Percentiles rank a stretch among this genome's conserved stretches.
phyloP scores from a whole-genome alignment of 1,140 invertebrate genomes.

The Danaus plexippus region DNA sequence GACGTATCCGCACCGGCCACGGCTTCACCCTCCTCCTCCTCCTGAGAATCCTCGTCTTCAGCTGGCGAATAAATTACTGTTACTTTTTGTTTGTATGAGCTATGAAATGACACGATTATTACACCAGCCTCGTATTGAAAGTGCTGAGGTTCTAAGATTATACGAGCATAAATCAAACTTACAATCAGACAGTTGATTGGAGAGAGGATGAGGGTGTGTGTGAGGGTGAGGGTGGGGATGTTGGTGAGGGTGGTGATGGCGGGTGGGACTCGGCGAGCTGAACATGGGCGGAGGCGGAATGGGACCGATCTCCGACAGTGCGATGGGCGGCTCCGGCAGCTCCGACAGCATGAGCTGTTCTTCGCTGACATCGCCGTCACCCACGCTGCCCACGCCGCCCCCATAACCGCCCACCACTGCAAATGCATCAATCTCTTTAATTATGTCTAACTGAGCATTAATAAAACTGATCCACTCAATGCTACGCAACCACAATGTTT shows the following conservation, averaged over 20 bases:
- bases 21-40: constrained; percentile 74
- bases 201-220: constrained; percentile 53
- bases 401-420: constrained; percentile 42
- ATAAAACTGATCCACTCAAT: too few relatives aligned
- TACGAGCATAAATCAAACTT: constrained; percentile 28
- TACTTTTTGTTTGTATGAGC: neutral
- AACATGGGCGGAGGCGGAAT: constrained; percentile 97
- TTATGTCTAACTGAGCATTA: too few relatives aligned
- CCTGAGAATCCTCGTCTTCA: constrained; percentile 54
- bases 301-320: constrained; percentile 92
- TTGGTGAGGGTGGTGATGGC: constrained; percentile 54
- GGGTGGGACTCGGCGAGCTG: constrained; percentile 88
- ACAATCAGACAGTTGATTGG: constrained; percentile 64
- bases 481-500: too few relatives aligned
- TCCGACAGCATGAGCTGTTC: constrained; percentile 81
- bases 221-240: constrained; percentile 80
- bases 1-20: constrained; percentile 79
- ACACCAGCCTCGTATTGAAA: neutral
- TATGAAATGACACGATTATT: neutral
- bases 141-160: neutral
- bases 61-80: constrained; percentile 25
- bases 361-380: constrained; percentile 54
- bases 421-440: neutral
- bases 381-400: constrained; percentile 34
- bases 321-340: constrained; percentile 91